Percentiles rank a stretch among this genome's conserved stretches.
phyloP scores from a whole-genome alignment of 2,797 vertebrate genomes.

The Halcyon chelicuti region DNA sequence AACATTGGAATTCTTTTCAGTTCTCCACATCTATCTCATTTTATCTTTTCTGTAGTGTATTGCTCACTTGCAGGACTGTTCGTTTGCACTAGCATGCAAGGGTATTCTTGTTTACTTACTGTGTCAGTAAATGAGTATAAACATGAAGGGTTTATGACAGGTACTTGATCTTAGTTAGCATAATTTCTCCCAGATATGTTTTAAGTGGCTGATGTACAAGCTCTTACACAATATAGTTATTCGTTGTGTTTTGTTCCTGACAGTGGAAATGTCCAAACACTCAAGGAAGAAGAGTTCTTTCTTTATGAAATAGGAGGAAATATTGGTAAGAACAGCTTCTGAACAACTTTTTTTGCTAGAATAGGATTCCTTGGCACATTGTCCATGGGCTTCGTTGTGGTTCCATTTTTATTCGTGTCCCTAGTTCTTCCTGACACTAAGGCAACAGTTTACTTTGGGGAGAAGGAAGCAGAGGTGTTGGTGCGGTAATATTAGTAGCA shows the following conservation, averaged over 20 bases:
- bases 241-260: slow-evolving; percentile 55
- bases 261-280: slow-evolving; percentile 76
- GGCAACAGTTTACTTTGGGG: neutral
- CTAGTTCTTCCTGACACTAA: neutral
- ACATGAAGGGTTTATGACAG: neutral
- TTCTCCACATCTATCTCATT: neutral
- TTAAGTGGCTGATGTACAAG: neutral
- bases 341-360: neutral
- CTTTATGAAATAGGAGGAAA: slow-evolving; percentile 94
- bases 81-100: slow-evolving; percentile 22
- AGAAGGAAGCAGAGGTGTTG: neutral
- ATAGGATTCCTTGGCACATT: neutral
- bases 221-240: slow-evolving; percentile 21
- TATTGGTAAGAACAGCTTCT: slow-evolving; percentile 85
- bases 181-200: neutral
- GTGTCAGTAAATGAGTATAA: slow-evolving; percentile 43
- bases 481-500: neutral
- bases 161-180: slow-evolving; percentile 4
- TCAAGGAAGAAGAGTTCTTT: slow-evolving; percentile 87
- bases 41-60: neutral
- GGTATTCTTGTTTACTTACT: slow-evolving; percentile 44
- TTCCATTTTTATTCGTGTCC: neutral
- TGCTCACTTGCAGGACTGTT: neutral
- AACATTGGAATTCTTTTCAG: neutral
- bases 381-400: neutral